These are phyloP conservation scores for Phortica variegata DNA, from an alignment of 1,140 invertebrate genomes.

Conservation along the genomic window DNA sequence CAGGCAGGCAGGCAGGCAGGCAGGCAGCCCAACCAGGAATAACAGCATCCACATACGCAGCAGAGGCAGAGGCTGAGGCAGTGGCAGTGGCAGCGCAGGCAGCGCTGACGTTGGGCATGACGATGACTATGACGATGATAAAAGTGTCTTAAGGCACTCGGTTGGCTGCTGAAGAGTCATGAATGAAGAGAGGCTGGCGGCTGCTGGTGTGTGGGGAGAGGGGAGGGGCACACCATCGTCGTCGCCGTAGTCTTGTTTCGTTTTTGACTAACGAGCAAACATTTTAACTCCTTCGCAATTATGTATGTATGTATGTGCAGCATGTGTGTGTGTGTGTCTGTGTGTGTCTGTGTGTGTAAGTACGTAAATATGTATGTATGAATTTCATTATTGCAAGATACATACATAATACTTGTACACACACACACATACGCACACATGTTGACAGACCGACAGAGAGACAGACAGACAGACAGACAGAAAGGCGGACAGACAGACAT, in stretches of 20 bases:
- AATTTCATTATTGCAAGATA: neutral
- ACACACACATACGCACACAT: neutral
- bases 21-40: too few relatives aligned
- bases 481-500: too few relatives aligned
- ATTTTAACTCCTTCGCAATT: slow-evolving; percentile 37
- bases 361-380: neutral
- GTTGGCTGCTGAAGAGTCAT: too few relatives aligned
- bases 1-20: too few relatives aligned
- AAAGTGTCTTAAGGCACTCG: too few relatives aligned
- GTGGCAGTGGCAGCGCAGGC: slow-evolving; percentile 18
- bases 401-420: neutral
- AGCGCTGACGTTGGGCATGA: slow-evolving; percentile 10
- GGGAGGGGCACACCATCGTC: slow-evolving; percentile 2
- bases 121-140: slow-evolving; percentile 4
- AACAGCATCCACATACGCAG: too few relatives aligned
- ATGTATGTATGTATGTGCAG: slow-evolving; percentile 13
- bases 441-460: too few relatives aligned
- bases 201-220: neutral
- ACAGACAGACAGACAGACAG: too few relatives aligned
- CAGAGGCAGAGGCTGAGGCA: neutral
- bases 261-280: slow-evolving; percentile 31
- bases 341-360: slow-evolving; percentile 12
- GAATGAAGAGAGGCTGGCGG: slow-evolving; percentile 5
- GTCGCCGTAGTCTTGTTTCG: slow-evolving; percentile 17
- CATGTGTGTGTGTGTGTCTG: neutral